A percentile compares a stretch with the other conserved stretches of the same genome.
These are phyloP conservation scores for Drosophila simulans DNA, from an alignment of 1,140 invertebrate genomes.

Conservation along the genomic window DNA sequence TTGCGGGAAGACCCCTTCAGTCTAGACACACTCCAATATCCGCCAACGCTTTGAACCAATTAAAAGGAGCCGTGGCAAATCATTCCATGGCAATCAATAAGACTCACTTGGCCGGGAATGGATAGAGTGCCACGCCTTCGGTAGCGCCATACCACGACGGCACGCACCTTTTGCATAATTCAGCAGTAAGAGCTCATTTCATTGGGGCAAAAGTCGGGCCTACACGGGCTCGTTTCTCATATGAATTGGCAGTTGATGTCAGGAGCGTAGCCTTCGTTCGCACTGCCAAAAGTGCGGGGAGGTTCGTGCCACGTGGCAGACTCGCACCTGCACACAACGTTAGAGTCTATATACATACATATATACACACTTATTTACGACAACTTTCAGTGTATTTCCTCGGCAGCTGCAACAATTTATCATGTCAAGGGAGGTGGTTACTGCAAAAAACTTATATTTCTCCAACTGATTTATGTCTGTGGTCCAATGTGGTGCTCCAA, in stretches of 20 bases:
- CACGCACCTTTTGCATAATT: constrained; percentile 56
- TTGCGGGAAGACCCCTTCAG: constrained; percentile 24
- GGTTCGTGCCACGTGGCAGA: constrained; percentile 56
- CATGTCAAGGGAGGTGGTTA: constrained; percentile 40
- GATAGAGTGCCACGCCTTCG: constrained; percentile 3
- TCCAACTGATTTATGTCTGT: constrained; percentile 62
- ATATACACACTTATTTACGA: constrained; percentile 14
- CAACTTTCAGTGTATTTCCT: constrained; percentile 12
- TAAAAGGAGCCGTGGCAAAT: constrained; percentile 41
- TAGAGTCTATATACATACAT: constrained; percentile 7
- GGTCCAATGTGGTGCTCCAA: constrained; percentile 23
- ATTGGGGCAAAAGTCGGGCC: constrained; percentile 27
- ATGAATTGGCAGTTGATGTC: constrained; percentile 54
- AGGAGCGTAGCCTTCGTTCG: constrained; percentile 37
- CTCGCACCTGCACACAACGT: constrained; percentile 45
- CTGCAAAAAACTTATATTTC: constrained; percentile 34
- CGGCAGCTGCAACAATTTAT: constrained; percentile 56
- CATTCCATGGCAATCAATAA: constrained; percentile 54
- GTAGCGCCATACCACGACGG: constrained; percentile 9
- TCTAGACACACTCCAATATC: constrained; percentile 35
- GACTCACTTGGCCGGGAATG: constrained; percentile 8
- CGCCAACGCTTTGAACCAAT: constrained; percentile 9
- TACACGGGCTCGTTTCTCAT: constrained; percentile 45
- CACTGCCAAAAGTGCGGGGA: constrained; percentile 2
- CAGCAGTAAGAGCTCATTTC: constrained; percentile 51